A percentile compares a stretch with the other conserved stretches of the same genome.
Conservation (phyloP, 2,888 invertebrate genomes). For the Chymomyza procnemis region DNA sequence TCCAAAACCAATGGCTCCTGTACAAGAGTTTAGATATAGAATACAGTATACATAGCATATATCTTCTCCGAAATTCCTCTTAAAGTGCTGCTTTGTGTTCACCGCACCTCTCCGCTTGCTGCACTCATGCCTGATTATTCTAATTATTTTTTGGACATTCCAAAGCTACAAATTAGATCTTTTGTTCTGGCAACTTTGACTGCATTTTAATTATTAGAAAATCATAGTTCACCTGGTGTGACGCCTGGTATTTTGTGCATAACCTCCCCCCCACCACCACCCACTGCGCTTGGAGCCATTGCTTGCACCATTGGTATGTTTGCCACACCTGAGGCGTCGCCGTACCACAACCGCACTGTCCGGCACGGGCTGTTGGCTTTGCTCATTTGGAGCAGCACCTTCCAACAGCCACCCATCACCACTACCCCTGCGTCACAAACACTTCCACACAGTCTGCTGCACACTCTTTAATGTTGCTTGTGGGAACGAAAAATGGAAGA, state of each 20-base stretch:
- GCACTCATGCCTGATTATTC: no score
- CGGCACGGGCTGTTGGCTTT: slow-evolving; percentile 56
- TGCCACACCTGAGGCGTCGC: slow-evolving; percentile 24
- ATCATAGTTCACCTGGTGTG: slow-evolving; percentile 38
- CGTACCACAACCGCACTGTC: neutral
- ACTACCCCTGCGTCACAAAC: no score
- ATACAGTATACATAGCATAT: no score
- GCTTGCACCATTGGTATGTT: neutral
- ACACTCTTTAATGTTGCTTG: neutral
- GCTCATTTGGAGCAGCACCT: slow-evolving; percentile 62
- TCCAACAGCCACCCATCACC: no score
- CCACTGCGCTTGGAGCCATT: no score
- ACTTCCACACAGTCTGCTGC: neutral
- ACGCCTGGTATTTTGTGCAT: neutral
- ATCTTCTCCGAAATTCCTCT: no score
- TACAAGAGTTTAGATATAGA: no score
- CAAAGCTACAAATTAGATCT: neutral
- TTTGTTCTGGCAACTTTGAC: neutral
- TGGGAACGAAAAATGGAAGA: neutral
- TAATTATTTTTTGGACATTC: neutral
- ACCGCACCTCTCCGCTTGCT: no score
- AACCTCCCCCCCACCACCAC: neutral
- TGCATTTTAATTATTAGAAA: neutral
- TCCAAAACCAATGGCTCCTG: no score
- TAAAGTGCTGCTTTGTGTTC: no score